Evolutionary conservation across 2,888 invertebrate genomes (phyloP), one percentile per base, ranked within the genome.

Genomic region (Fragum sueziense): DNA sequence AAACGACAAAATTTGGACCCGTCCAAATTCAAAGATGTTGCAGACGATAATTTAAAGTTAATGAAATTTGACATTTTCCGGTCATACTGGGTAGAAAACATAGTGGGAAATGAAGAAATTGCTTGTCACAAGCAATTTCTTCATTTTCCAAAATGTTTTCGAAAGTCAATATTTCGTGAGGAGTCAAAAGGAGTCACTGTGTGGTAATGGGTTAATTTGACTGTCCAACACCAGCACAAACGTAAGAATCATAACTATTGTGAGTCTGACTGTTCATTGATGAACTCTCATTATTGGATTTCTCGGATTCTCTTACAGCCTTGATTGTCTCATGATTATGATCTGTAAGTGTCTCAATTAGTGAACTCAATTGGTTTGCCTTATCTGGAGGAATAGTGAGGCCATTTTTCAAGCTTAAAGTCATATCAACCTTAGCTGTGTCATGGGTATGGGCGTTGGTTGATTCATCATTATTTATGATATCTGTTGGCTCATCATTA

Each of bases 221-320:
- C 11, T 22, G 25, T 17, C 11, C 29, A n/a, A 25, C n/a, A n/a
- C 27, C 34, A 37, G 65, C 65, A 65, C 65, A 65, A 25, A 65
- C 65, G 27, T 65, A 65, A 14, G 65, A 25, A 22, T 65, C 65
- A 27, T 22, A 65, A 41, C 65, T 65, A 20, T 65, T 33, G 11
- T n/a, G n/a, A 9, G 62, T 31, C n/a, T n/a, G n/a, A 34, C 34
- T 27, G 41, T n/a, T 41, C 14, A 41, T 2, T 41, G 47, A 27
- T 41, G 37, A 17, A 2, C 41, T 34, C 27, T 41, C 41, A 9
- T 20, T 41, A 25, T 25, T 22, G n/a, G 25, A 41, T 33, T 33
- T 62, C 9, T 29, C 29, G 14, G 14, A 20, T 34, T 33, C 2
- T 9, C 20, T 33, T 2, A 14, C 4, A 20, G 34, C 62, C 33